Conservation (phyloP, 1,140 invertebrate species). For the Neotoxoptera formosana region DNA sequence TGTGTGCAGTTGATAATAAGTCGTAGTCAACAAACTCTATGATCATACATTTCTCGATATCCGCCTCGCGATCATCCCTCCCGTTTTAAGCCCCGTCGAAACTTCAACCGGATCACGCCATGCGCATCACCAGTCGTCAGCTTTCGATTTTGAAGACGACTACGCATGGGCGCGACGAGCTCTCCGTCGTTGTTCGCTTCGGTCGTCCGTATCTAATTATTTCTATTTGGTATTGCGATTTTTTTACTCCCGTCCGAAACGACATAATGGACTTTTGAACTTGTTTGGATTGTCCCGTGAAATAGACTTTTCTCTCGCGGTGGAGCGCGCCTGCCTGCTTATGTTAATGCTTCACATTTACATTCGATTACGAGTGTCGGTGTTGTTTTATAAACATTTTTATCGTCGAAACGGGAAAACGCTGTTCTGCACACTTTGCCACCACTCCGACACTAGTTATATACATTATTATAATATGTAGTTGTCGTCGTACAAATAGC, state of each 20-base stretch:
- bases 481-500: not conserved
- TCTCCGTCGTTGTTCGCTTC: not conserved
- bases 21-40: not conserved
- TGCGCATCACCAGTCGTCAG: not conserved
- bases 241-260: not conserved
- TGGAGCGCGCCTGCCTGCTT: not conserved
- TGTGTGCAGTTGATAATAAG: not conserved
- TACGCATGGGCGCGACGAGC: not conserved
- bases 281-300: not conserved
- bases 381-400: conserved; percentile 27
- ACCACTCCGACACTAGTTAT: not conserved
- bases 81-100: not conserved
- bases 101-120: not conserved
- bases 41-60: not conserved
- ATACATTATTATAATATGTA: not conserved
- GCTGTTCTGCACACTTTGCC: not conserved
- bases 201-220: not conserved
- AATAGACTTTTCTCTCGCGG: not conserved
- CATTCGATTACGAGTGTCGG: conserved; percentile 32
- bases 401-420: conserved; percentile 14
- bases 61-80: too few species aligned
- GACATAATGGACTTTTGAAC: conserved; percentile 40
- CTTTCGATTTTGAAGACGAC: not conserved
- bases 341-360: conserved; percentile 19
- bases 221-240: not conserved